Conservation (phyloP, 2,113 vertebrate genomes). For the Arizona elegans region DNA sequence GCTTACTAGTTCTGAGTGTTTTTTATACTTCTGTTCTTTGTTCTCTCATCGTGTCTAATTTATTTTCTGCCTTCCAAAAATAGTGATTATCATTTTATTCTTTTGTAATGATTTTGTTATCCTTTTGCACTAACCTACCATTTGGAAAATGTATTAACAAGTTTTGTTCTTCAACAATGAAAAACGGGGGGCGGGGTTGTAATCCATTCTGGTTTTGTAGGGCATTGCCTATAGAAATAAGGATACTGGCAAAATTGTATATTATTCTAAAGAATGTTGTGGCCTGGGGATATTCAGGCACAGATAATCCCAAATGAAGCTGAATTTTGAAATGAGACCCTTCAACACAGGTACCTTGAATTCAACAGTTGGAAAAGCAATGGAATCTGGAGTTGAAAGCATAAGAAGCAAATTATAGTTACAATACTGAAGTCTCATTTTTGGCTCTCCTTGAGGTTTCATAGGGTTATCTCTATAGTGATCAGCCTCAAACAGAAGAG, state of each 20-base stretch:
- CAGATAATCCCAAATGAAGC: neutral
- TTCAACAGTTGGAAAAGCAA: neutral
- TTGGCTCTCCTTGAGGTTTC: neutral
- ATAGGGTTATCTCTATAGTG: neutral
- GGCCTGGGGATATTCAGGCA: neutral
- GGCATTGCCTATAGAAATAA: neutral
- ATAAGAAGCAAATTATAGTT: neutral
- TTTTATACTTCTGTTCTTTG: neutral
- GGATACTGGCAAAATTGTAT: neutral
- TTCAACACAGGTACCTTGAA: too few species aligned
- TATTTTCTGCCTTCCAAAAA: neutral
- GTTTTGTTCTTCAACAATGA: neutral
- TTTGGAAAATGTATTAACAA: neutral
- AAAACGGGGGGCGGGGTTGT: neutral
- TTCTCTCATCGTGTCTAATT: neutral
- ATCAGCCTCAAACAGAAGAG: neutral
- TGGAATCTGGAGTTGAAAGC: neutral
- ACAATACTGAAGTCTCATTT: neutral
- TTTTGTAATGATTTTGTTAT: neutral
- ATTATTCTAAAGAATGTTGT: neutral
- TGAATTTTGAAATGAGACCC: neutral
- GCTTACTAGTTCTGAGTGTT: neutral
- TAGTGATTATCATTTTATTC: neutral
- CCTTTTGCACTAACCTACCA: neutral
- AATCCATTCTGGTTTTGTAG: neutral